A percentile compares a stretch with the other conserved stretches of the same genome.
These are phyloP conservation scores for Thaumatotibia leucotreta DNA, from an alignment of 1,140 invertebrate genomes.

Conservation along the genomic window DNA sequence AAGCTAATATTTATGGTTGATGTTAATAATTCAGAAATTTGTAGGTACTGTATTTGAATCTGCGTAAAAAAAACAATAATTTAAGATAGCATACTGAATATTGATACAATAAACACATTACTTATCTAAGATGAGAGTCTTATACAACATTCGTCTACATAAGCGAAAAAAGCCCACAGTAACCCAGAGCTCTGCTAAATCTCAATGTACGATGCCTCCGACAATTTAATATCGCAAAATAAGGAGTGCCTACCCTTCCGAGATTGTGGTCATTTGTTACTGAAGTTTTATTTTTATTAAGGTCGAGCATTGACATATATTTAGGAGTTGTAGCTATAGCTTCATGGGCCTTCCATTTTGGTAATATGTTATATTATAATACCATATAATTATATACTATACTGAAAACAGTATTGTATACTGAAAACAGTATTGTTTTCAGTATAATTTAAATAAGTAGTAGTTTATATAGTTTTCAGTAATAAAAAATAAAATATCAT, in stretches of 20 bases:
- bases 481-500: too few species aligned
- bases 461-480: too few species aligned
- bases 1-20: too few species aligned
- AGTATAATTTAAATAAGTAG: too few species aligned
- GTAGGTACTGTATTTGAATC: too few species aligned
- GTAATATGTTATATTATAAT: background rate
- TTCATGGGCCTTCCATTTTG: too few species aligned
- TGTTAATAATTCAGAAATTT: too few species aligned
- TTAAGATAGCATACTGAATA: background rate
- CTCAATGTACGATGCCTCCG: background rate
- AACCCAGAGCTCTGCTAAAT: background rate
- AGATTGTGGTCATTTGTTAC: slow-evolving; percentile 12
- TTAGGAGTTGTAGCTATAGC: background rate
- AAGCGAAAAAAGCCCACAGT: background rate
- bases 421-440: too few species aligned
- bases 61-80: too few species aligned
- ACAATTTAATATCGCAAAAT: slow-evolving; percentile 13
- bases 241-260: slow-evolving; percentile 5
- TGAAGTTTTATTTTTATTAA: slow-evolving; percentile 12
- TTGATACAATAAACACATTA: background rate
- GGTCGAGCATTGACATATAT: background rate
- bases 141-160: background rate
- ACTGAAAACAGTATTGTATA: too few species aligned
- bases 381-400: background rate
- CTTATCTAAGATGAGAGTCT: too few species aligned